Conservation (phyloP, 2,888 invertebrate species). For the Xylocampa areola region DNA sequence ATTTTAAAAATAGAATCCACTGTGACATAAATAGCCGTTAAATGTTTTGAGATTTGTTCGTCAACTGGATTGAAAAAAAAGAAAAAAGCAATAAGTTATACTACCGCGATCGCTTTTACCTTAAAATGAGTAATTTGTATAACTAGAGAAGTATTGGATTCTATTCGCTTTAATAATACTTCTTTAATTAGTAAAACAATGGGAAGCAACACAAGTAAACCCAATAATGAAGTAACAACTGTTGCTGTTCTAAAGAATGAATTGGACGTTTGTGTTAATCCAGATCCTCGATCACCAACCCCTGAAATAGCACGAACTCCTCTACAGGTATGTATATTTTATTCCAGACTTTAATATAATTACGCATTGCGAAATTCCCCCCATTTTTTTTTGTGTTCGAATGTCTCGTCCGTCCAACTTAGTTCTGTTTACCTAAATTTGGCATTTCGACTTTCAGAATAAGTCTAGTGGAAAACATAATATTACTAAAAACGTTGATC, state of each 20-base stretch:
- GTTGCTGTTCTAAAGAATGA: conserved; percentile 71
- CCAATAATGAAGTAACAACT: conserved; percentile 68
- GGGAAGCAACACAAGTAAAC: conserved; percentile 85
- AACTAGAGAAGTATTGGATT: conserved; percentile 21
- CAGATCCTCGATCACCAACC: conserved; percentile 91
- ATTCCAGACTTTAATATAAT: neutral
- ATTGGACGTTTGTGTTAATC: conserved; percentile 68
- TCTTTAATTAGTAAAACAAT: conserved; percentile 61
- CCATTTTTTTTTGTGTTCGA: conserved; percentile 32
- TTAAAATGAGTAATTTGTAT: conserved; percentile 48
- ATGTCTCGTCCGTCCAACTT: neutral
- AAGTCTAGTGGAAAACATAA: conserved; percentile 81
- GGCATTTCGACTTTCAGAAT: conserved; percentile 70
- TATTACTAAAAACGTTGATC: conserved; percentile 86
- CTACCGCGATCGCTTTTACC: conserved; percentile 10
- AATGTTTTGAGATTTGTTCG: conserved; percentile 71
- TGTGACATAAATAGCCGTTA: conserved; percentile 80
- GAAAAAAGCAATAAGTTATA: conserved; percentile 36
- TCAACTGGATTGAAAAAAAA: conserved; percentile 25
- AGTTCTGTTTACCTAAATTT: conserved; percentile 1
- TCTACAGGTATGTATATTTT: conserved; percentile 83
- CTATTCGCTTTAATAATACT: conserved; percentile 9
- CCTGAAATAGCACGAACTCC: conserved; percentile 90
- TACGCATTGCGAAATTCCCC: conserved; percentile 31
- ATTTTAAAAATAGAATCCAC: conserved; percentile 74